Percentiles rank a stretch among this genome's conserved stretches.
These are phyloP conservation scores for Linyphia triangularis DNA, from an alignment of 2,888 invertebrate genomes.

Conservation along the genomic window DNA sequence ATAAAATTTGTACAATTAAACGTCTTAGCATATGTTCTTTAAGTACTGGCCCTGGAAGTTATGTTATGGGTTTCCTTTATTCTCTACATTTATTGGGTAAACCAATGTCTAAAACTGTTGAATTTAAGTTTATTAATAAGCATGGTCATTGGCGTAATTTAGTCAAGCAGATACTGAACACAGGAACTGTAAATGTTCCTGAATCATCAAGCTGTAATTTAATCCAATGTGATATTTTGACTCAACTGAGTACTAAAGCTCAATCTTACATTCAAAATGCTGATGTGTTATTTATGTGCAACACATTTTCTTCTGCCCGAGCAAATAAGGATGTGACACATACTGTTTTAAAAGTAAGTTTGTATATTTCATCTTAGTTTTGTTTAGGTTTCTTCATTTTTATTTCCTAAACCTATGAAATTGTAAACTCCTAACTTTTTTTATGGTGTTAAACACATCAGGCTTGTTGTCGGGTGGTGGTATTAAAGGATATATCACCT, in stretches of 20 bases:
- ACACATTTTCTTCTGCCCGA: neutral
- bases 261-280: neutral
- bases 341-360: neutral
- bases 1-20: neutral
- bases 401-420: no score
- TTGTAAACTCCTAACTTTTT: no score
- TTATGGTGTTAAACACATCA: no score
- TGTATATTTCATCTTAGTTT: neutral
- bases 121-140: neutral
- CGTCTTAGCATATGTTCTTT: constrained; percentile 12
- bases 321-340: neutral
- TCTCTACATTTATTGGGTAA: neutral
- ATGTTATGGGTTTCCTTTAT: neutral
- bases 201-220: neutral
- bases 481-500: no score
- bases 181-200: neutral
- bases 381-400: neutral
- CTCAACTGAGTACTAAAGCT: neutral
- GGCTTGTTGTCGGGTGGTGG: no score
- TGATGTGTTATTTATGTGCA: constrained; percentile 3
- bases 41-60: constrained; percentile 1
- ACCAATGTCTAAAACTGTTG: neutral
- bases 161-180: neutral
- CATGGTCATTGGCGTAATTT: neutral
- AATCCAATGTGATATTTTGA: constrained; percentile 6